These are phyloP conservation scores for Morpho achilles DNA, from an alignment of 2,888 invertebrate species.

Conservation along the genomic window DNA sequence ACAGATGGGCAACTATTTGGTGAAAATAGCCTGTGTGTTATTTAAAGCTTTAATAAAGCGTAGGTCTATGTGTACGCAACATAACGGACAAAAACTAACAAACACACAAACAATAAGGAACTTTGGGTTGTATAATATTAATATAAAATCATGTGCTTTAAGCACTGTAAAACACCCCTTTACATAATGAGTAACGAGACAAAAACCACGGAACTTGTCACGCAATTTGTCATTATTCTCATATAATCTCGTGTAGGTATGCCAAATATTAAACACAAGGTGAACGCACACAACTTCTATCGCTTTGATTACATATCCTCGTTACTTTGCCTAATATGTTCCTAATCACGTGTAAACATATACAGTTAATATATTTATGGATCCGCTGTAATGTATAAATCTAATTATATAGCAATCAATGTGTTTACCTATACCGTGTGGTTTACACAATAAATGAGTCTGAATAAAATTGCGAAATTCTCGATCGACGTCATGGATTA, in stretches of 20 bases:
- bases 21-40: too few relatives aligned
- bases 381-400: not conserved
- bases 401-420: conserved; percentile 13
- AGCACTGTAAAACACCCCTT: conserved; percentile 26
- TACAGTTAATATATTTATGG: conserved; percentile 5
- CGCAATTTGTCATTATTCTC: conserved; percentile 33
- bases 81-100: too few relatives aligned
- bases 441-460: conserved; percentile 4
- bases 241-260: conserved; percentile 20
- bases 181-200: conserved; percentile 32
- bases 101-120: too few relatives aligned
- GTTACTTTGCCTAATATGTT: not conserved
- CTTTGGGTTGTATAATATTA: too few relatives aligned
- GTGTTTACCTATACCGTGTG: conserved; percentile 8
- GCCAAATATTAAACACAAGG: conserved; percentile 31
- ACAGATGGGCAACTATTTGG: too few relatives aligned
- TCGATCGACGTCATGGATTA: conserved; percentile 2
- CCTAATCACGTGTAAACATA: not conserved
- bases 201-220: conserved; percentile 41
- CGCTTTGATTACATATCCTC: not conserved
- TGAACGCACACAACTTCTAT: conserved; percentile 10
- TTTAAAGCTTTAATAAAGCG: too few relatives aligned
- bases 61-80: too few relatives aligned
- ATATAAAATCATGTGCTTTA: conserved; percentile 11
- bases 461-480: conserved; percentile 12